Percentiles rank a stretch among this genome's conserved stretches.
Conservation (phyloP, 2,888 invertebrate species). For the Stenotaenia linearis region DNA sequence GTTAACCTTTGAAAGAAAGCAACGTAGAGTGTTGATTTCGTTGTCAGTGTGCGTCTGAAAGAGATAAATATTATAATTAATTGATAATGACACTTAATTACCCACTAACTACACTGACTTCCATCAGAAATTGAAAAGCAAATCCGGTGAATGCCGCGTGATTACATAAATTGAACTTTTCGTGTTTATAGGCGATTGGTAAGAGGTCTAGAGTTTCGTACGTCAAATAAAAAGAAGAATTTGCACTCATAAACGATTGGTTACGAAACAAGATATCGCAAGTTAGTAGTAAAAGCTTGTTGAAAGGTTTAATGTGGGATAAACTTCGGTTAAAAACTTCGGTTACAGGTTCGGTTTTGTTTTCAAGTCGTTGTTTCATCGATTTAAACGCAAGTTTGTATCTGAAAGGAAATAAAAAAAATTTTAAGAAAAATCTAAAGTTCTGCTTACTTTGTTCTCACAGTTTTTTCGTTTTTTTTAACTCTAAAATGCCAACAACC, state of each 20-base stretch:
- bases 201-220: background rate
- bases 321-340: background rate
- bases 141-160: background rate
- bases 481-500: conserved; percentile 29
- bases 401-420: background rate
- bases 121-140: background rate
- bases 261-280: background rate
- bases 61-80: background rate
- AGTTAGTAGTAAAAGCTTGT: background rate
- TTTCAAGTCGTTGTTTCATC: background rate
- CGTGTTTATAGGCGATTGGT: background rate
- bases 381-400: background rate
- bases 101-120: background rate
- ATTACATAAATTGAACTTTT: background rate
- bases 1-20: background rate
- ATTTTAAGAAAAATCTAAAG: background rate
- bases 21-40: background rate
- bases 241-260: background rate
- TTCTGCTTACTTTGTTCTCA: background rate
- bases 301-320: background rate
- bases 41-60: background rate
- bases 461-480: background rate
- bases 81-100: background rate
- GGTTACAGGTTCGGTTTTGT: background rate
- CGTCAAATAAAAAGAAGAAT: background rate